Conservation (phyloP, 1,140 invertebrate species). For the Zaprionus ornatus region DNA sequence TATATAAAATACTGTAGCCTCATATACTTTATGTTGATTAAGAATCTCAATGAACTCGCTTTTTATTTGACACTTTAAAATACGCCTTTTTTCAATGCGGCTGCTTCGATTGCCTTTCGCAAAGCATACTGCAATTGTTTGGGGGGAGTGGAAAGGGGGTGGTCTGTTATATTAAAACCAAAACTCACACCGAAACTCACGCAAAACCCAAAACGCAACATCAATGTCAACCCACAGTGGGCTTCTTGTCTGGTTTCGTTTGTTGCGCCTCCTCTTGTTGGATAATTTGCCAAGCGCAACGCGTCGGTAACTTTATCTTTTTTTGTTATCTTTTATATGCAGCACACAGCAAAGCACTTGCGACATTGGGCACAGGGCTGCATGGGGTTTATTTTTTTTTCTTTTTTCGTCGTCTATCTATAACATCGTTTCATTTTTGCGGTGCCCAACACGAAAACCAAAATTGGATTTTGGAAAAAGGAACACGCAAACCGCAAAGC, state of each 20-base stretch:
- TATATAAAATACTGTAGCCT: background rate
- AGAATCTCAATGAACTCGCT: background rate
- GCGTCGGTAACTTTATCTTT: conserved; percentile 23
- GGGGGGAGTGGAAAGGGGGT: background rate
- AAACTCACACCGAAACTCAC: background rate
- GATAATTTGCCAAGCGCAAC: conserved; percentile 9
- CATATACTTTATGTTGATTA: background rate
- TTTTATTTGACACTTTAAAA: background rate
- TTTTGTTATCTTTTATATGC: conserved; percentile 19
- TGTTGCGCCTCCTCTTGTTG: background rate
- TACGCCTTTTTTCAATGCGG: background rate
- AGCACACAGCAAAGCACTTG: conserved; percentile 31
- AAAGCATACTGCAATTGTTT: background rate
- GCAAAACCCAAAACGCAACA: conserved; percentile 6
- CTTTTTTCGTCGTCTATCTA: background rate
- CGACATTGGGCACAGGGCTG: conserved; percentile 48
- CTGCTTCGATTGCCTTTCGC: background rate
- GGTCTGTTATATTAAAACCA: background rate
- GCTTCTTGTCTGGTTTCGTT: background rate
- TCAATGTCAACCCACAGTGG: conserved; percentile 3
- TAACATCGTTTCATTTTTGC: background rate
- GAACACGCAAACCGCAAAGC: conserved; percentile 5
- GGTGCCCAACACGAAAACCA: background rate
- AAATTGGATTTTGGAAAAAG: background rate
- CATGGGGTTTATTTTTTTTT: conserved; percentile 15